Evolutionary conservation across 1,140 invertebrate species (phyloP).

Genomic region (Calephelis nemesis): DNA sequence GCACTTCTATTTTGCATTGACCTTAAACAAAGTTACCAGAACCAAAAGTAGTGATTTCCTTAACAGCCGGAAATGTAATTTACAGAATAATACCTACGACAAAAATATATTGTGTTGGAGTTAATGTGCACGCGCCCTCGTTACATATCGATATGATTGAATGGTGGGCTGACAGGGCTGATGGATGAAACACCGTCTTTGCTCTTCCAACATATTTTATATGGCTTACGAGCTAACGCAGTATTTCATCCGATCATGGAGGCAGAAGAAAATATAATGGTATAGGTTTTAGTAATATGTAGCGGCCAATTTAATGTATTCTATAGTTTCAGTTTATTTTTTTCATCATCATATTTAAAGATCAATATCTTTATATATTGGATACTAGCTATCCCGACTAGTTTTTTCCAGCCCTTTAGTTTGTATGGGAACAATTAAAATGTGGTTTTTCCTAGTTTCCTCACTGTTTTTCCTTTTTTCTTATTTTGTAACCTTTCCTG

Average conservation of each 20-base stretch:
- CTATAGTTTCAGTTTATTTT: too few relatives aligned
- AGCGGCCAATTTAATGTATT: too few relatives aligned
- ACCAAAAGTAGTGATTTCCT: background rate
- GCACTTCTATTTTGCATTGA: too few relatives aligned
- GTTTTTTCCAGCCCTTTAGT: too few relatives aligned
- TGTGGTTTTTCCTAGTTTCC: too few relatives aligned
- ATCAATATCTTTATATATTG: too few relatives aligned
- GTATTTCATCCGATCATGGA: conserved; percentile 3
- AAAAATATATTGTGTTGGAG: background rate
- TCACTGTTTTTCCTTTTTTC: too few relatives aligned
- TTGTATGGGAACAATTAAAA: too few relatives aligned
- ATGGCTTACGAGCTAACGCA: background rate
- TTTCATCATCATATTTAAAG: too few relatives aligned
- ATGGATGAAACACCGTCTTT: conserved; percentile 13
- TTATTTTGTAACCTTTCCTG: too few relatives aligned
- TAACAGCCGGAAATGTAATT: conserved; percentile 4
- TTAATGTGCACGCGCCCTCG: background rate
- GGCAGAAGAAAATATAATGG: background rate
- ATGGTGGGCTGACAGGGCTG: conserved; percentile 1
- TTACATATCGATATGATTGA: conserved; percentile 15
- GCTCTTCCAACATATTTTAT: background rate
- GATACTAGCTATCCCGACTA: too few relatives aligned
- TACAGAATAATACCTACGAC: background rate
- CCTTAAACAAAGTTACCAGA: background rate
- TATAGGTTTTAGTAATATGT: too few relatives aligned